Percentiles rank a stretch among this genome's conserved stretches.
Evolutionary conservation across 2,888 invertebrate genomes (phyloP).

Genomic region (Dione juno): DNA sequence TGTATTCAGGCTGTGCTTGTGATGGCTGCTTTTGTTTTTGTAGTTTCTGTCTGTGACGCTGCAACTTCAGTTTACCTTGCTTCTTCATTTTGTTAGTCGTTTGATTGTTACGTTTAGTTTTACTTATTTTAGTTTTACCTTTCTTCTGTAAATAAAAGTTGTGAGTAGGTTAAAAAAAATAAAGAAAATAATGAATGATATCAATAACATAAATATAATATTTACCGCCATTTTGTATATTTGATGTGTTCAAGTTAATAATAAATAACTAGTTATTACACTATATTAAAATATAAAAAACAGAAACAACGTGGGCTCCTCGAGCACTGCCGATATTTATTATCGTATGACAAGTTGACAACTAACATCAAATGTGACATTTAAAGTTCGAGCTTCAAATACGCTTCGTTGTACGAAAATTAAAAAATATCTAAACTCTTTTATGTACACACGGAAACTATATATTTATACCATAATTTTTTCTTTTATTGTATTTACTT

Average conservation of each 20-base stretch:
- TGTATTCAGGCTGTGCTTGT: slow-evolving; percentile 65
- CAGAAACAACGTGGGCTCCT: slow-evolving; percentile 55
- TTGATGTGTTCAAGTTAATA: slow-evolving; percentile 7
- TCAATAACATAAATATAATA: slow-evolving; percentile 35
- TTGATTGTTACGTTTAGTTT: slow-evolving; percentile 82
- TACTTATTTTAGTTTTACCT: slow-evolving; percentile 80
- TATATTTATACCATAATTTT: background rate
- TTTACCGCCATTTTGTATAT: slow-evolving; percentile 67
- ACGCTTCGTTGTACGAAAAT: background rate
- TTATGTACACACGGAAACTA: background rate
- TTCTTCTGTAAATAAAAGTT: slow-evolving; percentile 71
- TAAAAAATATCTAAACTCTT: background rate
- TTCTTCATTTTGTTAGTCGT: slow-evolving; percentile 83
- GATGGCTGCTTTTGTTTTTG: slow-evolving; percentile 66
- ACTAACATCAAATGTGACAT: background rate
- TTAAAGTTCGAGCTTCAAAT: background rate
- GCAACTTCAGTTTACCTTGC: slow-evolving; percentile 79
- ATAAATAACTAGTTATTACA: slow-evolving; percentile 10
- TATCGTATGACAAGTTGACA: slow-evolving; percentile 7
- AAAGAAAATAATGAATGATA: slow-evolving; percentile 9
- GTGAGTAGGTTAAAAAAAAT: slow-evolving; percentile 30
- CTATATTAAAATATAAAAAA: slow-evolving; percentile 30
- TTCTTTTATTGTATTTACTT: background rate
- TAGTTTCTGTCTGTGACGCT: slow-evolving; percentile 69
- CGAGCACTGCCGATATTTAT: slow-evolving; percentile 11